phyloP scores from a whole-genome alignment of 1,140 invertebrate species.

The Microplitis mediator region DNA sequence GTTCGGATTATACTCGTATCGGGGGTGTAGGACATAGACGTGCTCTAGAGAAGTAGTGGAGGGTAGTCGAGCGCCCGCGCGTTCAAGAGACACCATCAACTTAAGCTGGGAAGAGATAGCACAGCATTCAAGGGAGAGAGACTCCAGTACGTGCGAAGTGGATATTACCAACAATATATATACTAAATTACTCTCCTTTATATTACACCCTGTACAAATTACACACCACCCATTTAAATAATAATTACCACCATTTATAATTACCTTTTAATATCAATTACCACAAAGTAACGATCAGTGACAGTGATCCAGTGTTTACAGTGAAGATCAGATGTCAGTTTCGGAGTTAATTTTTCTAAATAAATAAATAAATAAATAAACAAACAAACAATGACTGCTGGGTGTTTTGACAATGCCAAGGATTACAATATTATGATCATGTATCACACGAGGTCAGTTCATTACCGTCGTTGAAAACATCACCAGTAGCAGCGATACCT shows the following conservation, averaged over 20 bases:
- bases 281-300: too few species aligned
- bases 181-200: too few species aligned
- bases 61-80: slow-evolving; percentile 12
- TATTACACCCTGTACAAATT: too few species aligned
- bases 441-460: neutral
- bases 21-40: too few species aligned
- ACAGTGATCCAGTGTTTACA: too few species aligned
- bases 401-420: neutral
- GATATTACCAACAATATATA: neutral
- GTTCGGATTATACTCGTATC: neutral
- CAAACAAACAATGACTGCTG: neutral
- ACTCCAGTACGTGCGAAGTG: slow-evolving; percentile 5
- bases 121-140: neutral
- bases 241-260: neutral
- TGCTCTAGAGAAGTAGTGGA: neutral
- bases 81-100: neutral
- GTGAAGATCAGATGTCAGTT: too few species aligned
- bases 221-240: neutral
- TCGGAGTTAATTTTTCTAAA: too few species aligned
- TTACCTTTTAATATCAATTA: too few species aligned
- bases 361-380: neutral
- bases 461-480: neutral
- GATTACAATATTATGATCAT: neutral
- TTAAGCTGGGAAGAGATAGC: neutral
- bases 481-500: neutral